Evolutionary conservation across 2,113 vertebrate genomes (phyloP).

Genomic region (Oreamnos americanus): DNA sequence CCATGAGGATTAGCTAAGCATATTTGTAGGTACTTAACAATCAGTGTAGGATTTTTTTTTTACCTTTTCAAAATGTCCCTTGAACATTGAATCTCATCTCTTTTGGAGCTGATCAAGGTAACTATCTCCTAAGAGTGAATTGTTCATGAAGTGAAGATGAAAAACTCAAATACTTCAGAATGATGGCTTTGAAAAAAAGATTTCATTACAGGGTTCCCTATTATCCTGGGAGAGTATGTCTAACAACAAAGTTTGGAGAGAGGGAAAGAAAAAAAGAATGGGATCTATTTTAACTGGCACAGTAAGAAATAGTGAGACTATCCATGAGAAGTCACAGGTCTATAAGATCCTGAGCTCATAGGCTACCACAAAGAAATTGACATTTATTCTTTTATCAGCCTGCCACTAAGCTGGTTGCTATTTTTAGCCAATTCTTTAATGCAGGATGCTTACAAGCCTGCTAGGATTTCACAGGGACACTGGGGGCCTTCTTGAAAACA

Average conservation of each 20-base stretch:
- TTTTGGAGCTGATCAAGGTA: neutral
- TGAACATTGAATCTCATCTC: neutral
- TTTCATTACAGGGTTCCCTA: neutral
- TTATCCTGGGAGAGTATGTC: neutral
- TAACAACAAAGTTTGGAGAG: neutral
- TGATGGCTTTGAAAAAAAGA: neutral
- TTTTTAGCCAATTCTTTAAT: constrained; percentile 5
- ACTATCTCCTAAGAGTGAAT: neutral
- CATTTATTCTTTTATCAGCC: neutral
- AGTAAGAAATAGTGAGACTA: neutral
- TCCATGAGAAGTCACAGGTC: neutral
- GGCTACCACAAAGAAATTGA: neutral
- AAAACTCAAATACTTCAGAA: neutral
- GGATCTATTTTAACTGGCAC: neutral
- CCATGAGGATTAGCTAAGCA: constrained; percentile 27
- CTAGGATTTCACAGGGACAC: neutral
- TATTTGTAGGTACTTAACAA: neutral
- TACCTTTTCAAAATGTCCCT: neutral
- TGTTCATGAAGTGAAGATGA: neutral
- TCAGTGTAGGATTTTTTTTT: neutral
- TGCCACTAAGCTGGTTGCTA: neutral
- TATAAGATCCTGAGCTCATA: neutral
- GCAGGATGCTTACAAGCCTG: neutral
- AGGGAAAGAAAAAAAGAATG: neutral
- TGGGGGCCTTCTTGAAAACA: neutral